Base-by-base conservation (phyloP, 2,113 vertebrate genomes). In the Forbesichthys papilliferus region DNA sequence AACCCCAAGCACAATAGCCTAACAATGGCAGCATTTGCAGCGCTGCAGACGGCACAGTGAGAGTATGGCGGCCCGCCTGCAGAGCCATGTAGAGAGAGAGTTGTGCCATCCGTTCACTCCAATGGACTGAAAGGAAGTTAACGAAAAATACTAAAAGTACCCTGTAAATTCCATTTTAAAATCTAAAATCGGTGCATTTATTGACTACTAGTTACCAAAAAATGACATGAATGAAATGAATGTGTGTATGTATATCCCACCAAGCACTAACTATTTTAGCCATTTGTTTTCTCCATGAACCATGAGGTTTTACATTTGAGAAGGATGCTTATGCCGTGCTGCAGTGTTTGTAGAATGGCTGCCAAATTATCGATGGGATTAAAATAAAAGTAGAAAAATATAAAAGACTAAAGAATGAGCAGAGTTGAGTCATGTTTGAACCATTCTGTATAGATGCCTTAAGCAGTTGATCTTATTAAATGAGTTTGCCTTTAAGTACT, bases 401-500 rank as follows among this genome's bases (percentile, higher is more conserved):
- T 65, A 42, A 81, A 77, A 27, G 27, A 27, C 27, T 82, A 48
- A 47, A 71, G 57, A 79, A 80, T 76, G 74, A 83, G 79, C 82
- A 10, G 67, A 68, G 70, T 64, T 75, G 72, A 87, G 84, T 71
- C 58, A 77, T 79, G 79, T 87, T 80, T 87, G 56, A 84, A 83
- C 79, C 82, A 58, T 75, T 74, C 76, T 63, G 77, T 74, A 73
- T 67, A 78, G 75, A 85, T 72, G 64, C 74, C 66, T 84, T 78
- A 83, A 87, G 80, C 53, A 68, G 76, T 84, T 77, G 73, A 82
- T 85, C 77, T 81, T 81, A 81, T 85, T 80, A 82, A 86, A 87
- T 66, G 61, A 77, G 75, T 79, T 82, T 78, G 42, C 71, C 64
- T 81, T 65, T 63, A 84, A 81, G 80, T 69, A 73, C 64, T 72